A percentile compares a stretch with the other conserved stretches of the same genome.
These are phyloP conservation scores for Ormia ochracea DNA, from an alignment of 2,888 invertebrate species.

Conservation along the genomic window DNA sequence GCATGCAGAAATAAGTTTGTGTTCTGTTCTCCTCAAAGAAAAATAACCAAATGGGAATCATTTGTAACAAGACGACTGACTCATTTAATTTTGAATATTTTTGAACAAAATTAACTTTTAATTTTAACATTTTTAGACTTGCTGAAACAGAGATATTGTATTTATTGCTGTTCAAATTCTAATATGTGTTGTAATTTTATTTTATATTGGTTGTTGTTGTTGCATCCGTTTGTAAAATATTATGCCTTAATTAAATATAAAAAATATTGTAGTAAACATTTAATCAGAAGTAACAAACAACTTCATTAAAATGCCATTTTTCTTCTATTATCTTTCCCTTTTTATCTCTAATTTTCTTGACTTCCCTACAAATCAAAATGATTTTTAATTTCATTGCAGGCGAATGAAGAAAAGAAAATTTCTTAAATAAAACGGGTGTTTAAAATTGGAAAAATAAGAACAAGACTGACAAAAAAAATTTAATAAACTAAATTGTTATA, in stretches of 20 bases:
- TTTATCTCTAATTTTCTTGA: conserved; percentile 46
- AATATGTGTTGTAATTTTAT: conserved; percentile 48
- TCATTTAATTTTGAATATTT: too few relatives aligned
- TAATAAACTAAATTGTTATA: neutral
- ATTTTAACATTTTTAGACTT: neutral
- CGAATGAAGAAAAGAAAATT: conserved; percentile 71
- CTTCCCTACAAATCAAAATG: conserved; percentile 32
- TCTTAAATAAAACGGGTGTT: conserved; percentile 76
- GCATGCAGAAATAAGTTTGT: conserved; percentile 37
- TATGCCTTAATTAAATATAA: conserved; percentile 10
- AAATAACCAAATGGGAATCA: too few relatives aligned
- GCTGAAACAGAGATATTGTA: neutral
- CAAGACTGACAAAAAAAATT: conserved; percentile 57
- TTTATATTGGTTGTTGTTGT: neutral
- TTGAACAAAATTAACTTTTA: neutral
- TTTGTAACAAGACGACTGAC: too few relatives aligned
- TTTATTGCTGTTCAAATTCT: conserved; percentile 40
- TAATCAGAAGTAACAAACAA: conserved; percentile 41
- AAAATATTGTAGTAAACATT: conserved; percentile 17
- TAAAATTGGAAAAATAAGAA: conserved; percentile 69
- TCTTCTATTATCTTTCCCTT: conserved; percentile 41
- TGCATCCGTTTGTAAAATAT: conserved; percentile 42
- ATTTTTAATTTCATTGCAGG: conserved; percentile 69
- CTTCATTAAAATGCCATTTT: conserved; percentile 53
- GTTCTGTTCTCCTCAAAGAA: conserved; percentile 17